Evolutionary conservation across 2,113 vertebrate genomes (phyloP).

Genomic region (Pseudolaguvia tuberculata): DNA sequence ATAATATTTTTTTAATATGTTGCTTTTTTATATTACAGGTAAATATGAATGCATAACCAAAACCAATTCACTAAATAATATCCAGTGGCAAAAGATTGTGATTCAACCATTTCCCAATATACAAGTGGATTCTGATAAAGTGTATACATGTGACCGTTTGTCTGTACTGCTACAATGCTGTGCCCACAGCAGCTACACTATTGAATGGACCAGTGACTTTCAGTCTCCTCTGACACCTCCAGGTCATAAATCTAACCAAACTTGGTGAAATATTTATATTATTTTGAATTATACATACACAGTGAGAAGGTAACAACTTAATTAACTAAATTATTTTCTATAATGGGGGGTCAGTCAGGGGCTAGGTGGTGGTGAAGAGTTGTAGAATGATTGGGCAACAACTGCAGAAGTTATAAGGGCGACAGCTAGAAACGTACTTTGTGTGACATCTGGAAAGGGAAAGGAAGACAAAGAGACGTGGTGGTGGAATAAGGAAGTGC

Average conservation of each 20-base stretch:
- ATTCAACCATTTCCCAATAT: slow-evolving; percentile 53
- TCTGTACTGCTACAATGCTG: slow-evolving; percentile 24
- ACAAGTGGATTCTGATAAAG: slow-evolving; percentile 7
- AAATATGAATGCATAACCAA: slow-evolving; percentile 50
- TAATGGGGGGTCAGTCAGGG: too few species aligned
- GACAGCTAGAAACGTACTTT: too few species aligned
- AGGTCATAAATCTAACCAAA: slow-evolving; percentile 12
- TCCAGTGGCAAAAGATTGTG: slow-evolving; percentile 36
- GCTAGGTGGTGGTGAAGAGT: too few species aligned
- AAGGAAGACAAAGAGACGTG: too few species aligned
- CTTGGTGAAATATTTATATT: too few species aligned
- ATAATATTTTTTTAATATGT: neutral
- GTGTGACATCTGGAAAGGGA: too few species aligned
- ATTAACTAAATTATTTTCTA: too few species aligned
- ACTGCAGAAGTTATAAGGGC: too few species aligned
- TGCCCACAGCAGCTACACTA: neutral
- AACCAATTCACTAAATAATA: neutral
- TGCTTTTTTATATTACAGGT: slow-evolving; percentile 45
- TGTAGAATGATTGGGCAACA: too few species aligned
- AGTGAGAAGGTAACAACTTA: too few species aligned
- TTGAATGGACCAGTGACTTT: slow-evolving; percentile 7
- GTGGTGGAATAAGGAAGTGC: too few species aligned
- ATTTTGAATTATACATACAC: neutral
- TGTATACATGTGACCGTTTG: slow-evolving; percentile 2
- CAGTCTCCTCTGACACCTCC: neutral